A percentile compares a stretch with the other conserved stretches of the same genome.
Evolutionary conservation across 2,113 vertebrate genomes (phyloP).

Genomic region (Neodon shergylaensis): DNA sequence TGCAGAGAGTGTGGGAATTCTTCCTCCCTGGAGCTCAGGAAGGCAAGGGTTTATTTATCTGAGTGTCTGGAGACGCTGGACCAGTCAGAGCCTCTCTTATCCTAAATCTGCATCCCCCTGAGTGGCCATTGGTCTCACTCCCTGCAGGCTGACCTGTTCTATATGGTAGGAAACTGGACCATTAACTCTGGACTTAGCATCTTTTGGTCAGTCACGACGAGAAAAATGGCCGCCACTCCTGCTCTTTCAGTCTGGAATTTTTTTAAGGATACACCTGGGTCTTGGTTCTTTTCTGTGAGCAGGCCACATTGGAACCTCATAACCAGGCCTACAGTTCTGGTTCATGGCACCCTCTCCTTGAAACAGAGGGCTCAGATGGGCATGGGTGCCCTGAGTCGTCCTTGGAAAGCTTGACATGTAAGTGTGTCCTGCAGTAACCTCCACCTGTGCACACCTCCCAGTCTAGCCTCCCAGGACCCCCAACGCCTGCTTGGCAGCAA

Average conservation of each 20-base stretch:
- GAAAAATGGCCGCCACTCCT: not conserved
- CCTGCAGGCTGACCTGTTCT: not conserved
- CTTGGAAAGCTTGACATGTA: conserved; percentile 83
- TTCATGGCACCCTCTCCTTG: conserved; percentile 90
- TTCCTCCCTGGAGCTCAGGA: not conserved
- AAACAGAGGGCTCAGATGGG: not conserved
- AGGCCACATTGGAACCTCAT: conserved; percentile 88
- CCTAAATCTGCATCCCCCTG: not conserved
- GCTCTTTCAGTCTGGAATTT: not conserved
- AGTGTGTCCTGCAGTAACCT: conserved; percentile 86
- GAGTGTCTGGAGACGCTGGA: not conserved
- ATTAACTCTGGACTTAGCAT: not conserved
- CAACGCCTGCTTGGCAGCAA: conserved; percentile 86
- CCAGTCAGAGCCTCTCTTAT: not conserved
- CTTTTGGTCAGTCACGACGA: not conserved
- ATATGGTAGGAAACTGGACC: not conserved
- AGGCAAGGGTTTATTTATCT: not conserved
- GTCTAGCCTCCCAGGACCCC: conserved; percentile 83
- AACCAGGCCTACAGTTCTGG: conserved; percentile 88
- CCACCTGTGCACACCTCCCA: conserved; percentile 84
- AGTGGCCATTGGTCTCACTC: not conserved
- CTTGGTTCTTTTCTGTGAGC: conserved; percentile 88
- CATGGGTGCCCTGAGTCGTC: conserved; percentile 84
- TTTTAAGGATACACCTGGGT: conserved; percentile 87
- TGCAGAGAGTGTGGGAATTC: not conserved